Conservation (phyloP, 2,113 vertebrate species). For the Hipposideros armiger region DNA sequence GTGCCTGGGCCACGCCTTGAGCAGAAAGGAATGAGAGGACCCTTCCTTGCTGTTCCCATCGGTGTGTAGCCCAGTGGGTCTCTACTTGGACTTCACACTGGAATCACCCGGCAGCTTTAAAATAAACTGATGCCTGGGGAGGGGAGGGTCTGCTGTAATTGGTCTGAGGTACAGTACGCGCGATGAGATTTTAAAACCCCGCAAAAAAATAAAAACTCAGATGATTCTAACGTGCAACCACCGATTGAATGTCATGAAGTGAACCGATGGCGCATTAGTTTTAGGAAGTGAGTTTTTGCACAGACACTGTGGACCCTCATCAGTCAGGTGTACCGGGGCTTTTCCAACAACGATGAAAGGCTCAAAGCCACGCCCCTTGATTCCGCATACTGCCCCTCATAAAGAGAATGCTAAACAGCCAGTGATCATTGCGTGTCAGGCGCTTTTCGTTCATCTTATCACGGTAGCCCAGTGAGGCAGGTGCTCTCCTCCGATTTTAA, state of each 20-base stretch:
- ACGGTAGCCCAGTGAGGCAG: neutral
- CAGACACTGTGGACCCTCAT: fast-evolving
- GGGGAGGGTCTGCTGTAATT: neutral
- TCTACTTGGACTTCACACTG: neutral
- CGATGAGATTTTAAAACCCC: neutral
- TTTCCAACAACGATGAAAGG: fast-evolving
- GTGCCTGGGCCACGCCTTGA: no score
- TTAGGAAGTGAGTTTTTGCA: neutral
- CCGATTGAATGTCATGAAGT: neutral
- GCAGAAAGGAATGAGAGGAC: fast-evolving
- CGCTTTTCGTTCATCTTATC: neutral
- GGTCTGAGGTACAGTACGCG: neutral
- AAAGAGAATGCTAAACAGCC: neutral
- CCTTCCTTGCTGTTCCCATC: neutral
- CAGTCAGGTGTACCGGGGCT: neutral
- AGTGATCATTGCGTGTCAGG: neutral
- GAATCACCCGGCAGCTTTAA: neutral
- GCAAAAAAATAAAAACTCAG: neutral
- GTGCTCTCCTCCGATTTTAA: neutral
- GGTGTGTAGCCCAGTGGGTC: fast-evolving
- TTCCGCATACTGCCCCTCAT: neutral
- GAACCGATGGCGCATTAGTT: neutral
- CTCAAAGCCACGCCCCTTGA: neutral
- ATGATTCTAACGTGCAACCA: neutral
- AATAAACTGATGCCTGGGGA: neutral